These are phyloP conservation scores for Meteorus sp. DNA, from an alignment of 1,140 invertebrate genomes.

Conservation along the genomic window DNA sequence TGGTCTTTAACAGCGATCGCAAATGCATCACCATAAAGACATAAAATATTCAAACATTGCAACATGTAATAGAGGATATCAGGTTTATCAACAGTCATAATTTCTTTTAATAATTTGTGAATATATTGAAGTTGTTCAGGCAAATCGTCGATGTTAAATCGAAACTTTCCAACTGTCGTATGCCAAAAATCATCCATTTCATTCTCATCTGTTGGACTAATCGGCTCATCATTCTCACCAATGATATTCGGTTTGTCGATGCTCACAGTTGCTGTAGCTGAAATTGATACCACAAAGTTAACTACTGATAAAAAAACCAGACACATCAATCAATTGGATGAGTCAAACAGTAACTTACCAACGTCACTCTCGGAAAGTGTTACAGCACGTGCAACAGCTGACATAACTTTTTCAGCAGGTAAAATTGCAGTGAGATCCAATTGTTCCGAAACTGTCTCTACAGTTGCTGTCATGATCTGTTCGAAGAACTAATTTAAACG, in stretches of 20 bases:
- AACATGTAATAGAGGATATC: constrained; percentile 94
- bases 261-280: constrained; percentile 66
- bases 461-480: constrained; percentile 90
- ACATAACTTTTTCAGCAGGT: constrained; percentile 77
- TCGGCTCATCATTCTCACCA: constrained; percentile 70
- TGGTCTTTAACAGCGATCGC: constrained; percentile 86
- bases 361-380: constrained; percentile 89
- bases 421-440: constrained; percentile 79
- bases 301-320: neutral
- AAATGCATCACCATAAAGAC: constrained; percentile 91
- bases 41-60: constrained; percentile 88
- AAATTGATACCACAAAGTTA: constrained; percentile 28
- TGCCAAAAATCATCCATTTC: constrained; percentile 85
- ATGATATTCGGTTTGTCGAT: constrained; percentile 69
- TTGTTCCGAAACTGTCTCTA: constrained; percentile 89
- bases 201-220: constrained; percentile 68
- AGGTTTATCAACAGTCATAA: constrained; percentile 81
- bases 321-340: neutral
- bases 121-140: constrained; percentile 92
- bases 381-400: constrained; percentile 80
- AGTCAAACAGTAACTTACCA: constrained; percentile 59
- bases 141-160: constrained; percentile 87
- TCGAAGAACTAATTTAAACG: constrained; percentile 58
- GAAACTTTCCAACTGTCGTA: constrained; percentile 89
- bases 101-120: constrained; percentile 84